Conservation (phyloP, 1,140 invertebrate genomes). For the Alviniconcha marisindica region DNA sequence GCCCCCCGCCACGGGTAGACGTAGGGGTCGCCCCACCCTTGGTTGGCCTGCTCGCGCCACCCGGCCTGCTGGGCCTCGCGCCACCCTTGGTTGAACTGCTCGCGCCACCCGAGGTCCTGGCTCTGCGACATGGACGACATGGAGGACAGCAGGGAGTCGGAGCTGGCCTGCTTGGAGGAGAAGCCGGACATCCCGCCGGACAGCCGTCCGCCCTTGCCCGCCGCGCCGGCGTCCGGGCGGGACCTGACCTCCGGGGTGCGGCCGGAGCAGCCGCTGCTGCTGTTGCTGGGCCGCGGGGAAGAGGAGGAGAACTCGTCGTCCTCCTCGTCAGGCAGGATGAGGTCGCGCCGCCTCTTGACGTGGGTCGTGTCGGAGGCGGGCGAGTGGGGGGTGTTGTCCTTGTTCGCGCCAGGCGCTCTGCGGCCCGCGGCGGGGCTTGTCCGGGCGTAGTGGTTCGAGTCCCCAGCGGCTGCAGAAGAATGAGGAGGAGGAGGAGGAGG, state of each 20-base stretch:
- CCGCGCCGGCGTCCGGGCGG: not conserved
- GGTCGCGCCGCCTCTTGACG: conserved; percentile 38
- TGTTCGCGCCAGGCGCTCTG: not conserved
- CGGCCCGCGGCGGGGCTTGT: not conserved
- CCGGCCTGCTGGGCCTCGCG: not conserved
- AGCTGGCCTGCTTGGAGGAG: conserved; percentile 30
- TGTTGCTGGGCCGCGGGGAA: not conserved
- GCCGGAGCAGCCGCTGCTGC: not conserved
- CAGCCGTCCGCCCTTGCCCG: not conserved
- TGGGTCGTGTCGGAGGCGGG: conserved; percentile 29
- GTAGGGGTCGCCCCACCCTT: not conserved
- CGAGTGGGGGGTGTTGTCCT: conserved; percentile 6
- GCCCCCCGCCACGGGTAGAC: too few relatives aligned
- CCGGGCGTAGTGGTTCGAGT: not conserved
- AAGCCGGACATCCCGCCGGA: not conserved
- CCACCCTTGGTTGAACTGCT: conserved; percentile 25
- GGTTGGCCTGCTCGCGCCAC: not conserved
- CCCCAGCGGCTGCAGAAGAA: not conserved
- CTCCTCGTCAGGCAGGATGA: conserved; percentile 53
- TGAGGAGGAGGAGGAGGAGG: not conserved
- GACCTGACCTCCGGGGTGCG: conserved; percentile 1
- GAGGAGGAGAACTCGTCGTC: conserved; percentile 36
- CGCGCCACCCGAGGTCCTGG: conserved; percentile 20
- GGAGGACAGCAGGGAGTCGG: conserved; percentile 26
- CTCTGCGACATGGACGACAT: conserved; percentile 26